Percentiles rank a stretch among this genome's conserved stretches.
Evolutionary conservation across 2,888 invertebrate species (phyloP).

Genomic region (Tachina grossa): DNA sequence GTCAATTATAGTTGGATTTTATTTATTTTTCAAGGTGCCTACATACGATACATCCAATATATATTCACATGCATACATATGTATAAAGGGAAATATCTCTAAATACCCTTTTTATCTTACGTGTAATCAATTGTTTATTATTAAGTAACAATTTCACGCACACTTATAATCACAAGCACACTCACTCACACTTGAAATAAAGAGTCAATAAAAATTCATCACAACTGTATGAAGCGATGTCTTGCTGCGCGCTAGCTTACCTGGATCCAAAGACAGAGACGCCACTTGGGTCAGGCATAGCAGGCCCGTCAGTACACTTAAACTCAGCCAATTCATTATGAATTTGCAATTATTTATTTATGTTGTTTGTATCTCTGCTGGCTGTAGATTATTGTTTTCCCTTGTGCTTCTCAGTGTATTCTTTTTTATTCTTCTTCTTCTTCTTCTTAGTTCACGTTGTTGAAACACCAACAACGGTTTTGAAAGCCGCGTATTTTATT

Average conservation of each 20-base stretch:
- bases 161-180: neutral
- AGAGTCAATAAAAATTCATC: conserved; percentile 51
- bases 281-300: conserved; percentile 78
- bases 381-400: conserved; percentile 30
- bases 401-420: neutral
- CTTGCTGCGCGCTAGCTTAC: conserved; percentile 74
- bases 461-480: conserved; percentile 54
- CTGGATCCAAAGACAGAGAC: conserved; percentile 83
- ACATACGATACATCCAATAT: too few species aligned
- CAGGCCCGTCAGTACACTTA: conserved; percentile 75
- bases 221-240: conserved; percentile 35
- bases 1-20: conserved; percentile 7
- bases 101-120: conserved; percentile 65
- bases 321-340: conserved; percentile 79
- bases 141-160: conserved; percentile 67
- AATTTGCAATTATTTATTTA: conserved; percentile 59
- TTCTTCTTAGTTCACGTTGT: conserved; percentile 31
- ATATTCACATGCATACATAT: neutral
- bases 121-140: conserved; percentile 69
- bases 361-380: conserved; percentile 43
- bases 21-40: conserved; percentile 11
- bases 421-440: neutral
- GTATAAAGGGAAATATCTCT: conserved; percentile 59
- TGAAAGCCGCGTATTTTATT: conserved; percentile 29
- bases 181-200: neutral